These are phyloP conservation scores for Pogonocichla stellata DNA, from an alignment of 2,113 vertebrate genomes.

Conservation along the genomic window DNA sequence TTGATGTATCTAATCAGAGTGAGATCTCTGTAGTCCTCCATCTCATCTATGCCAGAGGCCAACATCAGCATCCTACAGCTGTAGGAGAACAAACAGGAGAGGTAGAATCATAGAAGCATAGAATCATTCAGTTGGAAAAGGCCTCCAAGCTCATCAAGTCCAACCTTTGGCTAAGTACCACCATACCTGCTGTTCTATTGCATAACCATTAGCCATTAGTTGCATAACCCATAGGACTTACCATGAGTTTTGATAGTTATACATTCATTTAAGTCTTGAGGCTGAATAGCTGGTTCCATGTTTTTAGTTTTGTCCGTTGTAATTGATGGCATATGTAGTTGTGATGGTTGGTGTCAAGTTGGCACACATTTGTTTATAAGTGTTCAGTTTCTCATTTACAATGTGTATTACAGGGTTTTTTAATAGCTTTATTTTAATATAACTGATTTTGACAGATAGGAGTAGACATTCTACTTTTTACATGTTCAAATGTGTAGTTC, in stretches of 20 bases:
- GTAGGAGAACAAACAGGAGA: neutral
- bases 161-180: neutral
- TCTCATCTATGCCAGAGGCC: neutral
- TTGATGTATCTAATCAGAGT: neutral
- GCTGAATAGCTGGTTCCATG: neutral
- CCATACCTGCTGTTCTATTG: neutral
- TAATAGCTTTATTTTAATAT: neutral
- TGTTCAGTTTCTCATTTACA: neutral
- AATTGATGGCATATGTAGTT: neutral
- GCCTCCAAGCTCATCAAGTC: neutral
- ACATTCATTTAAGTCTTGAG: neutral
- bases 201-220: neutral
- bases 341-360: neutral
- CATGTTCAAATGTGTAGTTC: neutral
- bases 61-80: neutral
- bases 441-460: neutral
- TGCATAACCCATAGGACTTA: neutral
- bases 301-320: neutral
- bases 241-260: neutral
- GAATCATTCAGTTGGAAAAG: neutral
- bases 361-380: neutral
- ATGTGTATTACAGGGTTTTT: neutral
- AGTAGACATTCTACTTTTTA: neutral
- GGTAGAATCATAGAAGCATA: neutral
- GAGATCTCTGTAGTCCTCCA: neutral